Evolutionary conservation across 2,888 invertebrate genomes (phyloP), one percentile per base, ranked within the genome.

Genomic region (Bhutanitis thaidina): DNA sequence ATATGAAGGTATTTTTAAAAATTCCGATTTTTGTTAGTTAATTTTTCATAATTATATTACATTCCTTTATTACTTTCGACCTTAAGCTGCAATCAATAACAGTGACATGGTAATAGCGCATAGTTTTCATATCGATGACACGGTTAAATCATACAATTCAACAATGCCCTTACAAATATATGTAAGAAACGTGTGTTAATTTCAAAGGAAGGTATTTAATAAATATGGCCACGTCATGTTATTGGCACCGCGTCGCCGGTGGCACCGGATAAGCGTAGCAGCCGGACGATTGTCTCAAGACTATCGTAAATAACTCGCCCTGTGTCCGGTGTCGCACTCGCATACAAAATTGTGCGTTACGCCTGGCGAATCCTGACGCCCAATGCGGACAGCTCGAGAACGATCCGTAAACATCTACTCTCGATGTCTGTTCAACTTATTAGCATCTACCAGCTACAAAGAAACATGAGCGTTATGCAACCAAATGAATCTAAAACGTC

Each of bases 221-320:
- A 79, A 80, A 84, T 82, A 80, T 76, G 75, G 77, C 75, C 84
- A 84, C 88, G 87, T 87, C 88, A 85, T 80, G 80, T 83, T 77
- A 85, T 85, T 83, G 69, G 67, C 70, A 66, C 63, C 64, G 60
- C 65, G 86, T 85, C 83, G 69, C 35, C 71, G 72, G 75, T 76
- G 65, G 77, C 79, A 87, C 88, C 88, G 88, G 88, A 89, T 87
- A 86, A 83, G 77, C 83, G 64, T 68, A 71, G 77, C 80, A 72
- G 74, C 80, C 77, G 77, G 80, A 72, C 85, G 84, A 89, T 88
- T 87, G 88, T 88, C 81, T 84, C 77, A 77, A 79, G 72, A 71
- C 78, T 77, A 76, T 87, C 87, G 87, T 89, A 89, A 89, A 89
- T 89, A 85, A 89, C 86, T 75, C 77, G 74, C 67, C 59, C 69